A percentile compares a stretch with the other conserved stretches of the same genome.
phyloP scores from a whole-genome alignment of 2,797 vertebrate species.

The Pangasius djambal region DNA sequence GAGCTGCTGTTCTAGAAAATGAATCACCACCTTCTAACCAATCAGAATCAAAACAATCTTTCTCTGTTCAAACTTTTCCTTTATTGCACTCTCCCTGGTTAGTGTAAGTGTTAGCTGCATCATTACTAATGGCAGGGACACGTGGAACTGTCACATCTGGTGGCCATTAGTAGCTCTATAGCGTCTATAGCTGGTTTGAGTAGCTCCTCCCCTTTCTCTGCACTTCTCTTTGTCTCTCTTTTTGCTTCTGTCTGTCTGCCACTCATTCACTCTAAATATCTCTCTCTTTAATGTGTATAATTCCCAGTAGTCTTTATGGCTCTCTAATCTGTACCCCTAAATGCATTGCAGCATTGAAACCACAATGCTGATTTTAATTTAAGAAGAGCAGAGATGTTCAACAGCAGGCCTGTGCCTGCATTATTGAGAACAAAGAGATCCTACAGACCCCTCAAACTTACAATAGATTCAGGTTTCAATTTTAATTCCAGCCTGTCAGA shows the following conservation, averaged over 20 bases:
- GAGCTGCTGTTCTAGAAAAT: not conserved
- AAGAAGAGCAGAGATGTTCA: not conserved
- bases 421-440: slow-evolving; percentile 17
- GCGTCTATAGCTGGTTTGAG: slow-evolving; percentile 59
- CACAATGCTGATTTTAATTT: slow-evolving; percentile 6
- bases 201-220: slow-evolving; percentile 7
- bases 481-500: slow-evolving; percentile 32
- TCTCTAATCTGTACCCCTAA: not conserved
- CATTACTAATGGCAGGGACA: slow-evolving; percentile 41
- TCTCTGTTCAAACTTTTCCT: slow-evolving; percentile 19
- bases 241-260: not conserved
- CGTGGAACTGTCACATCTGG: slow-evolving; percentile 57
- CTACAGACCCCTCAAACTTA: slow-evolving; percentile 12
- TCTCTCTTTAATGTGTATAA: not conserved
- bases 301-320: not conserved
- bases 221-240: not conserved
- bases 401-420: not conserved
- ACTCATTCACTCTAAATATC: not conserved
- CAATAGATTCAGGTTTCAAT: slow-evolving; percentile 29
- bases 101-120: slow-evolving; percentile 20
- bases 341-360: not conserved
- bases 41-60: not conserved
- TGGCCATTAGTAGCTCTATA: slow-evolving; percentile 64
- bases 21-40: slow-evolving; percentile 8
- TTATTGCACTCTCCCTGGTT: slow-evolving; percentile 32